Percentiles rank a stretch among this genome's conserved stretches.
Evolutionary conservation across 2,113 vertebrate species (phyloP).

Genomic region (Furnarius figulus): DNA sequence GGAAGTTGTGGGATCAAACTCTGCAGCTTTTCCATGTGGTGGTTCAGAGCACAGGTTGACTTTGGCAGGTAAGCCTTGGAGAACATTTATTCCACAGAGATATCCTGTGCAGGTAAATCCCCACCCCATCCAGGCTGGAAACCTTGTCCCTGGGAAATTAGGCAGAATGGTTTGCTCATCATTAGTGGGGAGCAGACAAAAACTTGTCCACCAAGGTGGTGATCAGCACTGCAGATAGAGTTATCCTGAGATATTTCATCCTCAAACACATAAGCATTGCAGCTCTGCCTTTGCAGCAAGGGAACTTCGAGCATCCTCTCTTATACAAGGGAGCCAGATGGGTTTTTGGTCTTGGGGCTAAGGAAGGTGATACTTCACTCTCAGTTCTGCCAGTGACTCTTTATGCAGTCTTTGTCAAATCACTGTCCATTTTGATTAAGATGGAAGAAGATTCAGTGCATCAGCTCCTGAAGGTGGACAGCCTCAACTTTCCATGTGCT

Average conservation of each 20-base stretch:
- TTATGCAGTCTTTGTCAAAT: not conserved
- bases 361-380: not conserved
- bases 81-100: not conserved
- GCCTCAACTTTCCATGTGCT: not conserved
- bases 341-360: not conserved
- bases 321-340: not conserved
- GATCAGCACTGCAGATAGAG: not conserved
- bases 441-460: not conserved
- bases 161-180: not conserved
- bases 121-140: not conserved
- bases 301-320: not conserved
- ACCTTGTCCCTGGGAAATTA: not conserved
- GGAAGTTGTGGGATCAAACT: rapidly evolving
- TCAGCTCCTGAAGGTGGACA: not conserved
- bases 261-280: not conserved
- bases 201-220: rapidly evolving
- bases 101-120: not conserved
- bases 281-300: not conserved
- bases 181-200: not conserved
- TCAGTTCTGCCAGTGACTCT: not conserved
- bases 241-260: not conserved
- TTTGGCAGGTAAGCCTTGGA: not conserved
- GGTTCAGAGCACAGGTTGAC: not conserved
- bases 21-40: not conserved
- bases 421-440: not conserved